A percentile compares a stretch with the other conserved stretches of the same genome.
phyloP scores from a whole-genome alignment of 2,797 vertebrate genomes.

The Ptychadena robeensis region DNA sequence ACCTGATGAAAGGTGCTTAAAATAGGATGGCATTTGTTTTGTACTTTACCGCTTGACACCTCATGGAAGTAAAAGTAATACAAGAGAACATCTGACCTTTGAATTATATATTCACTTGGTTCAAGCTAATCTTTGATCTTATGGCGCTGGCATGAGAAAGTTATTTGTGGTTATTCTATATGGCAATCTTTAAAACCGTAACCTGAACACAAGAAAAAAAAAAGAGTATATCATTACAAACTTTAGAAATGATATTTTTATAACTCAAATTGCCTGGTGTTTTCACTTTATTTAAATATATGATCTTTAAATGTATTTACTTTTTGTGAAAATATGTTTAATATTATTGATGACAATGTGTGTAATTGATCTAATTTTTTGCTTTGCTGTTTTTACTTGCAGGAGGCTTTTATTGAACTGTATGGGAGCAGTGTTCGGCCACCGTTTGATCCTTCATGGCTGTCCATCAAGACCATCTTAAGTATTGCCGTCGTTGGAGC shows the following conservation, averaged over 20 bases:
- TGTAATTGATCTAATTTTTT: background rate
- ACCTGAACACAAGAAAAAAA: too few relatives aligned
- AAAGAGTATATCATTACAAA: too few relatives aligned
- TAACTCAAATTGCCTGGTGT: too few relatives aligned
- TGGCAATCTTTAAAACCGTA: background rate
- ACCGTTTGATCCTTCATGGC: slow-evolving; percentile 90
- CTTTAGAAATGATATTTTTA: too few relatives aligned
- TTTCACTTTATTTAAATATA: too few relatives aligned
- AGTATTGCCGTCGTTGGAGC: slow-evolving; percentile 93
- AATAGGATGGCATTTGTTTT: background rate
- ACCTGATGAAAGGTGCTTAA: background rate
- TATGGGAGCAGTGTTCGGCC: slow-evolving; percentile 88
- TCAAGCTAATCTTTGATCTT: background rate
- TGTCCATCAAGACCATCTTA: slow-evolving; percentile 93
- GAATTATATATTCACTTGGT: background rate
- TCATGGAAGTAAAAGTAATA: background rate
- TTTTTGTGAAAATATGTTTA: too few relatives aligned
- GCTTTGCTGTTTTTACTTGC: slow-evolving; percentile 51
- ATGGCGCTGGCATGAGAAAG: background rate
- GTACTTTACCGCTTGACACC: background rate
- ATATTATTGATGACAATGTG: too few relatives aligned
- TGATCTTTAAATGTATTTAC: too few relatives aligned
- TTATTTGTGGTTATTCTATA: background rate
- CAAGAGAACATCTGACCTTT: background rate
- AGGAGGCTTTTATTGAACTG: slow-evolving; percentile 97